Conservation (phyloP, 2,888 invertebrate species). For the Rutpela maculata region DNA sequence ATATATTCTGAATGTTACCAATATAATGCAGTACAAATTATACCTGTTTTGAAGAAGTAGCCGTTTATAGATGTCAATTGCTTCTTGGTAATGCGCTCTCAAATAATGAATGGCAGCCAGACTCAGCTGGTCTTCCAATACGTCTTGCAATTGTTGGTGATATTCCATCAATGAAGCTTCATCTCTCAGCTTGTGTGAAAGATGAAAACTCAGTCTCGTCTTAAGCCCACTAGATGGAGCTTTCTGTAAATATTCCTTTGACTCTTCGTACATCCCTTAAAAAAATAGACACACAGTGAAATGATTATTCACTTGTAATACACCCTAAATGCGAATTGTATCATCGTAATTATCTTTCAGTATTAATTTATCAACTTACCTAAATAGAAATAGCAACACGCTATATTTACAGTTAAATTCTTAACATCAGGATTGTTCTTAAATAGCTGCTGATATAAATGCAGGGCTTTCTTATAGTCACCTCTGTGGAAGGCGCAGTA, state of each 20-base stretch:
- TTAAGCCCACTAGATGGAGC: conserved; percentile 80
- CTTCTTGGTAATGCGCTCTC: conserved; percentile 97
- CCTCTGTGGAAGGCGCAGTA: conserved; percentile 97
- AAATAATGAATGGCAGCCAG: conserved; percentile 97
- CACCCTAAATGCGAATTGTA: too few species aligned
- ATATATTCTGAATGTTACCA: too few species aligned
- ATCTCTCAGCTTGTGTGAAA: conserved; percentile 94
- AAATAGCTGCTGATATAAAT: conserved; percentile 80
- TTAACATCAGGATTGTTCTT: conserved; percentile 77
- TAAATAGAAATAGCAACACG: conserved; percentile 96
- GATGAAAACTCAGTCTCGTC: conserved; percentile 91
- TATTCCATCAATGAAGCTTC: conserved; percentile 89
- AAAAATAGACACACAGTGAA: neutral
- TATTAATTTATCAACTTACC: conserved; percentile 76
- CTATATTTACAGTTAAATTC: conserved; percentile 86
- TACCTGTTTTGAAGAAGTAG: conserved; percentile 93
- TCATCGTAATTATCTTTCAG: too few species aligned
- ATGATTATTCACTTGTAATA: too few species aligned
- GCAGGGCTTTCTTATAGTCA: conserved; percentile 89
- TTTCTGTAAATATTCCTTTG: conserved; percentile 79
- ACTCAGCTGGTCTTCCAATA: conserved; percentile 95
- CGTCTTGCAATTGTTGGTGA: conserved; percentile 89
- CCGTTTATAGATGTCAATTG: conserved; percentile 98
- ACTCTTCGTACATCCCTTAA: conserved; percentile 85
- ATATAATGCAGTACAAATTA: too few species aligned